These are phyloP conservation scores for Hippopotamyrus pictus DNA, from an alignment of 2,797 vertebrate species.

Conservation along the genomic window DNA sequence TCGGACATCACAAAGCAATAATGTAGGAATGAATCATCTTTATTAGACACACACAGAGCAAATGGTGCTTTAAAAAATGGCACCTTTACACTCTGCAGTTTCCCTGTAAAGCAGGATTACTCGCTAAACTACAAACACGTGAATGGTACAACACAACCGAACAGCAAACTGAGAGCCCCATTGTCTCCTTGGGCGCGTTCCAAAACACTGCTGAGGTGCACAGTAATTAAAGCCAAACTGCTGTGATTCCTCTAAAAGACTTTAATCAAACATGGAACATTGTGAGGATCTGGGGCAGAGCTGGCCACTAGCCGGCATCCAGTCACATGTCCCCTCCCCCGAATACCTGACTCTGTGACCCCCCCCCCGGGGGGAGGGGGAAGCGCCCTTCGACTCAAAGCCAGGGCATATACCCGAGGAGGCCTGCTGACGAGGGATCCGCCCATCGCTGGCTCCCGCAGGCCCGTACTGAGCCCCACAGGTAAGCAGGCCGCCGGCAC, in stretches of 20 bases:
- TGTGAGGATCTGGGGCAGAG: not conserved
- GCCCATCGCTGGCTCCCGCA: not conserved
- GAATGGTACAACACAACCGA: not conserved
- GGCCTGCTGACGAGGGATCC: not conserved
- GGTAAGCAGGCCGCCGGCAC: not conserved
- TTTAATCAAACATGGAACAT: not conserved
- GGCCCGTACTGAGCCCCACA: not conserved
- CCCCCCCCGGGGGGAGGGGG: no score
- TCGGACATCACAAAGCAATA: not conserved
- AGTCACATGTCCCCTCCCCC: not conserved
- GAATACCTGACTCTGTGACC: not conserved
- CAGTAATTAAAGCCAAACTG: slow-evolving; percentile 1
- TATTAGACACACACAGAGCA: not conserved
- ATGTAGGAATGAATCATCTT: not conserved
- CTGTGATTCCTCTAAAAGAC: not conserved
- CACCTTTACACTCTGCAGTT: not conserved
- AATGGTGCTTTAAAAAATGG: not conserved
- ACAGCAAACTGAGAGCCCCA: not conserved
- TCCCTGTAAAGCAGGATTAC: not conserved
- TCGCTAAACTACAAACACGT: not conserved
- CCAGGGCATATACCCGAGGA: not conserved
- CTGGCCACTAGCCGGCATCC: not conserved
- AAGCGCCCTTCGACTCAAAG: not conserved
- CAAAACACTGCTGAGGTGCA: not conserved
- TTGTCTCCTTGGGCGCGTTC: not conserved